Evolutionary conservation across 2,113 vertebrate species (phyloP), one percentile per base, ranked within the genome.

Genomic region (Passer montanus): DNA sequence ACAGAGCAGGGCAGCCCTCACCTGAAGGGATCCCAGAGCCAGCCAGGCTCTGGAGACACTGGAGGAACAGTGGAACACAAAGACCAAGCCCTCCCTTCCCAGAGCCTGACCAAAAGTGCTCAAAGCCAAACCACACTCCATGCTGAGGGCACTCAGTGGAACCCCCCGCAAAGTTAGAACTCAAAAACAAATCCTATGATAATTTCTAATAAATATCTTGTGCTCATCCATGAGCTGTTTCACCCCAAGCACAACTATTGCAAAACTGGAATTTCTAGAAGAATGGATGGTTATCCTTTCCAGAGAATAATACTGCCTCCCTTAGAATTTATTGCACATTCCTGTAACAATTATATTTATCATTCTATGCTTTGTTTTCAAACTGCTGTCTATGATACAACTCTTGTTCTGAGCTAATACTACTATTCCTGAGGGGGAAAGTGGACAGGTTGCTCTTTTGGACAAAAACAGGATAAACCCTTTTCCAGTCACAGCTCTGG

Each of bases 121-220:
- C 0, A 0, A 16, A 72, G 11, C 14, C 58, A 78, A 69, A 83
- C 18, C 37, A 44, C 5, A 2, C 2, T 20, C 56, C 66, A 3
- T 3, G 16, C 74, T 52, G 63, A 37, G 39, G 39, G 26, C 64
- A 41, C 37, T 69, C 59, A 52, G 0, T 28, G 21, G 30, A 74
- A 62, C 11, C 17, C 23, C 33, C 47, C 1, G 24, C 5, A 3
- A 93, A 19, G 30, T 16, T 3, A 53, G 64, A 88, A 63, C 39
- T 66, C 24, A 53, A 35, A 82, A 84, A 0, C 27, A 87, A 63
- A 59, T 44, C 33, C 59, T 55, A 77, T 1, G 1, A 9, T 21
- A 23, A 83, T 63, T 74, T 74, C 56, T 85, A 55, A 6, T 19
- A 72, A 72, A 37, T 33, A 49, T 64, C 68, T 84, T 39, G 33